Percentiles rank a stretch among this genome's conserved stretches.
Evolutionary conservation across 2,113 vertebrate species (phyloP).

Genomic region (Atractosteus spatula): DNA sequence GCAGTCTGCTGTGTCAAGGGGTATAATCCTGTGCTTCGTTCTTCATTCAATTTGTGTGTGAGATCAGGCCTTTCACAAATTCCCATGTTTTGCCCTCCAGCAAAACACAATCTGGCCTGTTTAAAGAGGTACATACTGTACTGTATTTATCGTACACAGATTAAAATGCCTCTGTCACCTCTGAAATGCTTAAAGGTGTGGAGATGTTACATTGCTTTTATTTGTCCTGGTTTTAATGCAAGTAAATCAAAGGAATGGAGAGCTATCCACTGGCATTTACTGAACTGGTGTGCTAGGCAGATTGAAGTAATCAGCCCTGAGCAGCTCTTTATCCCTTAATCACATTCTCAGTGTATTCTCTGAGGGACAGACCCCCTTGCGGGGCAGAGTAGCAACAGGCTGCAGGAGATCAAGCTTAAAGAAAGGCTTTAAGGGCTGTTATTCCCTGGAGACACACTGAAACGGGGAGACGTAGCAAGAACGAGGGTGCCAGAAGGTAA

Average conservation of each 20-base stretch:
- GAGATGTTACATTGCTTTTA: too few relatives aligned
- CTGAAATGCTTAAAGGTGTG: too few relatives aligned
- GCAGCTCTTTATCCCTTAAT: constrained; percentile 88
- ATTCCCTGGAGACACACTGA: constrained; percentile 21
- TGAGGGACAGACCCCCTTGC: constrained; percentile 54
- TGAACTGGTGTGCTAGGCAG: constrained; percentile 70
- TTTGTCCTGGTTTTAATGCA: constrained; percentile 12
- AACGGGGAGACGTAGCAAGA: constrained; percentile 35
- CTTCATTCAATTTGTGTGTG: neutral
- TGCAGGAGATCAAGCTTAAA: constrained; percentile 40
- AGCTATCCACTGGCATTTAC: constrained; percentile 70
- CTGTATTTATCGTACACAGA: too few relatives aligned
- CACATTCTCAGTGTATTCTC: constrained; percentile 74
- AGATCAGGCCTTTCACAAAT: neutral
- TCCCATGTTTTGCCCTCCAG: too few relatives aligned
- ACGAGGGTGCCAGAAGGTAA: constrained; percentile 16
- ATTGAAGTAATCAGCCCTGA: constrained; percentile 82
- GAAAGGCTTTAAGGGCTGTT: constrained; percentile 28
- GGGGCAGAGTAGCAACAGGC: constrained; percentile 50
- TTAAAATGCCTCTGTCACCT: too few relatives aligned
- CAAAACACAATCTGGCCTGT: too few relatives aligned
- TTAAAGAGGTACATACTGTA: too few relatives aligned
- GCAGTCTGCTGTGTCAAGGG: too few relatives aligned
- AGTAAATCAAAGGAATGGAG: constrained; percentile 45
- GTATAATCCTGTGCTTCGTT: neutral